phyloP scores from a whole-genome alignment of 2,113 vertebrate genomes.

The Pelecanus crispus region DNA sequence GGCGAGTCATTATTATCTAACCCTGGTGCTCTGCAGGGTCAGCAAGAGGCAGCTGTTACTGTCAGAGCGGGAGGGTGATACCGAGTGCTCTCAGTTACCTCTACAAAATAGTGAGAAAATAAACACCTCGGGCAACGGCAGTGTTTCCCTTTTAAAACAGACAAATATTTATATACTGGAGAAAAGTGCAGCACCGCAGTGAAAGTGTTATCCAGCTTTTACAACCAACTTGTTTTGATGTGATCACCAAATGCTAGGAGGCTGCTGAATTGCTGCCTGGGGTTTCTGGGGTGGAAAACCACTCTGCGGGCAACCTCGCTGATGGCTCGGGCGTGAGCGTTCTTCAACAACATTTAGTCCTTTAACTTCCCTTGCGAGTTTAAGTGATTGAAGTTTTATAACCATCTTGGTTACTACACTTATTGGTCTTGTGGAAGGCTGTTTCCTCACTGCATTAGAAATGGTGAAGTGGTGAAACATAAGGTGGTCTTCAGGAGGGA shows the following conservation, averaged over 20 bases:
- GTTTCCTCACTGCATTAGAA: neutral
- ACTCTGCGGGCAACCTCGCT: neutral
- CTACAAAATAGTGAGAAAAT: neutral
- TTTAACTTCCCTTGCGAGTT: constrained; percentile 6
- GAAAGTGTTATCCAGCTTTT: neutral
- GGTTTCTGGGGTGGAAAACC: neutral
- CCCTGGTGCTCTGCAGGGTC: neutral
- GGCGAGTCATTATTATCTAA: neutral
- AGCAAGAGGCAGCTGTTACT: neutral
- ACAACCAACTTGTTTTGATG: neutral
- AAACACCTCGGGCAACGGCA: neutral
- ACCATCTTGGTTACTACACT: neutral
- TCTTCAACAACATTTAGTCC: neutral
- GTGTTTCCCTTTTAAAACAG: neutral
- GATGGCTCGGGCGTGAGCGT: neutral
- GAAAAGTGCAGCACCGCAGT: neutral
- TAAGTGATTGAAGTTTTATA: neutral
- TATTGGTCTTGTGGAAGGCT: neutral
- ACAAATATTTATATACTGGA: neutral
- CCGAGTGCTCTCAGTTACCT: neutral
- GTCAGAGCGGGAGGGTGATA: neutral
- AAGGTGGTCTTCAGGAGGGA: neutral
- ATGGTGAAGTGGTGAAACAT: neutral
- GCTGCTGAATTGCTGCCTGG: neutral
- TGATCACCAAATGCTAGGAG: neutral